A percentile compares a stretch with the other conserved stretches of the same genome.
These are phyloP conservation scores for Volucella inanis DNA, from an alignment of 2,888 invertebrate species.

Conservation along the genomic window DNA sequence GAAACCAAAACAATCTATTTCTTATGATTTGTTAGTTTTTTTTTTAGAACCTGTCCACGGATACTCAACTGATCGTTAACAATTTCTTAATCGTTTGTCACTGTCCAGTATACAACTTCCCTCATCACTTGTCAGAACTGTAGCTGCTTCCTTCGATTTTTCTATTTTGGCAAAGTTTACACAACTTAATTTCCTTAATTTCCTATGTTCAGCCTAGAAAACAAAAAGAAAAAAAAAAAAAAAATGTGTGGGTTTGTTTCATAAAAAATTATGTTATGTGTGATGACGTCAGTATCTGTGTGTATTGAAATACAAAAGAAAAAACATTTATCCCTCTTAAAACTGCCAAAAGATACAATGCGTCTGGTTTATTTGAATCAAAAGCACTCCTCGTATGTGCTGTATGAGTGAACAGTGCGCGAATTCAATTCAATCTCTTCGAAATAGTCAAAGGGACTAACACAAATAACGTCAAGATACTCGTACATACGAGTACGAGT, in stretches of 20 bases:
- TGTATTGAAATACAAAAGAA: background rate
- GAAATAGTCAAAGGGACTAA: constrained; percentile 16
- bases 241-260: constrained; percentile 51
- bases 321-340: constrained; percentile 24
- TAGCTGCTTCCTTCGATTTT: background rate
- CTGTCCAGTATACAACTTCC: constrained; percentile 15
- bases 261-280: constrained; percentile 49
- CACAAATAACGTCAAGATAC: constrained; percentile 34
- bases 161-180: constrained; percentile 40
- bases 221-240: background rate
- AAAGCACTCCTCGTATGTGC: constrained; percentile 4
- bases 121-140: constrained; percentile 13
- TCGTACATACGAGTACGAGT: constrained; percentile 37
- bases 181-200: background rate
- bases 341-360: constrained; percentile 26
- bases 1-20: constrained; percentile 35
- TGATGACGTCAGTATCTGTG: constrained; percentile 56
- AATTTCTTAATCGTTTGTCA: constrained; percentile 26
- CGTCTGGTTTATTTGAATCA: constrained; percentile 39
- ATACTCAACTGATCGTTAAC: constrained; percentile 12
- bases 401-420: constrained; percentile 49
- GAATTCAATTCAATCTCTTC: constrained; percentile 41
- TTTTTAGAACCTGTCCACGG: background rate
- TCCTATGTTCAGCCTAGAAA: constrained; percentile 11
- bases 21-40: constrained; percentile 14